Percentiles rank a stretch among this genome's conserved stretches.
Evolutionary conservation across 2,797 vertebrate species (phyloP).

Genomic region (Cynodonichthys magdalenae): DNA sequence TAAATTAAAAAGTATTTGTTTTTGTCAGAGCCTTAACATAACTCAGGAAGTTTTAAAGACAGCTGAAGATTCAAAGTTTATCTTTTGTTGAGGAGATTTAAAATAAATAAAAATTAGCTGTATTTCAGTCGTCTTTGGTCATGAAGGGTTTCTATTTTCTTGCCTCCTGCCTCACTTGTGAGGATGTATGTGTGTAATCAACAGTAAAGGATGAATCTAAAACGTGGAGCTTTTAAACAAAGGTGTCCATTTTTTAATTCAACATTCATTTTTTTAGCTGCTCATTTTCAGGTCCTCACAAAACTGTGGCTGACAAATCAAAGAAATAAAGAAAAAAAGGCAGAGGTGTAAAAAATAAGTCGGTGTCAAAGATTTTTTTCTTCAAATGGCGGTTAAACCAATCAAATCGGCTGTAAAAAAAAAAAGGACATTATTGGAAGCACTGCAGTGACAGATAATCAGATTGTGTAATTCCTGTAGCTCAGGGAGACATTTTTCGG

Average conservation of each 20-base stretch:
- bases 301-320: neutral
- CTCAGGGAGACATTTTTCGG: neutral
- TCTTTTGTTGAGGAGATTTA: too few relatives aligned
- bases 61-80: too few relatives aligned
- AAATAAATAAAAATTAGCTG: too few relatives aligned
- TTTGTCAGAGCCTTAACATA: too few relatives aligned
- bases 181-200: too few relatives aligned
- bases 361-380: neutral
- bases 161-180: neutral
- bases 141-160: too few relatives aligned
- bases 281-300: neutral
- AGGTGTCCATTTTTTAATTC: neutral
- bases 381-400: slow-evolving; percentile 24
- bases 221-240: neutral
- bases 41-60: too few relatives aligned
- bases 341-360: neutral
- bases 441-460: neutral
- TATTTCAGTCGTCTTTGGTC: too few relatives aligned
- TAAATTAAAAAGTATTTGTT: too few relatives aligned
- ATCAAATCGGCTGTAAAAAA: neutral
- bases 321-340: neutral
- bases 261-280: rapidly evolving
- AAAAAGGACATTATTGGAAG: neutral
- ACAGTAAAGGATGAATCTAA: neutral
- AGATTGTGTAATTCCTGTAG: neutral